phyloP scores from a whole-genome alignment of 1,140 invertebrate genomes.

The Cepaea nemoralis region DNA sequence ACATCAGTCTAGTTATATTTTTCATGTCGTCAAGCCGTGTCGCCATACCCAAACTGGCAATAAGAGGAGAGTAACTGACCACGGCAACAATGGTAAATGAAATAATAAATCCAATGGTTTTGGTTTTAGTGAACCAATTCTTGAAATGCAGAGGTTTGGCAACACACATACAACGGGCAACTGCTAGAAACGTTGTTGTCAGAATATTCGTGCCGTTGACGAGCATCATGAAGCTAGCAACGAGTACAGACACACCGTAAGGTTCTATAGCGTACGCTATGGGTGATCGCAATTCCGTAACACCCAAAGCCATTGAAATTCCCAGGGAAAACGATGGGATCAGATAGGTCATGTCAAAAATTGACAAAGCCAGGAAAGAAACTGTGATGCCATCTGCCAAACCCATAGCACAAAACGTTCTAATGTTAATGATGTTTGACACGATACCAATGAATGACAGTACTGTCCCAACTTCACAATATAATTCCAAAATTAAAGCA shows the following conservation, averaged over 20 bases:
- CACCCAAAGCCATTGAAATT: not conserved
- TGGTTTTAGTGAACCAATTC: too few relatives aligned
- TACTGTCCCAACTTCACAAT: not conserved
- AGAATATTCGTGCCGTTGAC: too few relatives aligned
- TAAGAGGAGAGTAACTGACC: not conserved
- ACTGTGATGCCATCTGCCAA: constrained; percentile 13
- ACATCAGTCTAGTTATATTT: not conserved
- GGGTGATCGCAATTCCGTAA: not conserved
- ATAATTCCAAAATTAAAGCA: not conserved
- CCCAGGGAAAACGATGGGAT: not conserved
- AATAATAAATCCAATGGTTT: too few relatives aligned
- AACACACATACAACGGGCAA: too few relatives aligned
- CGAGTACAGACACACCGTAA: not conserved
- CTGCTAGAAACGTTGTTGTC: too few relatives aligned
- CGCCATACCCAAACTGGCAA: not conserved
- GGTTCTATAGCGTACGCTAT: too few relatives aligned
- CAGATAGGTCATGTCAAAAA: constrained; percentile 3
- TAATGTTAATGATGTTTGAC: not conserved
- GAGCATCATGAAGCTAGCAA: too few relatives aligned
- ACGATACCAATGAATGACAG: constrained; percentile 4
- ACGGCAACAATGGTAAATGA: not conserved
- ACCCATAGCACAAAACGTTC: constrained; percentile 17
- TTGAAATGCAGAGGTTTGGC: too few relatives aligned
- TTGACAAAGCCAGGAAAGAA: constrained; percentile 2
- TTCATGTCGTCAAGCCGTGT: not conserved